phyloP scores from a whole-genome alignment of 1,140 invertebrate species.

The Lepidotrigona ventralis region DNA sequence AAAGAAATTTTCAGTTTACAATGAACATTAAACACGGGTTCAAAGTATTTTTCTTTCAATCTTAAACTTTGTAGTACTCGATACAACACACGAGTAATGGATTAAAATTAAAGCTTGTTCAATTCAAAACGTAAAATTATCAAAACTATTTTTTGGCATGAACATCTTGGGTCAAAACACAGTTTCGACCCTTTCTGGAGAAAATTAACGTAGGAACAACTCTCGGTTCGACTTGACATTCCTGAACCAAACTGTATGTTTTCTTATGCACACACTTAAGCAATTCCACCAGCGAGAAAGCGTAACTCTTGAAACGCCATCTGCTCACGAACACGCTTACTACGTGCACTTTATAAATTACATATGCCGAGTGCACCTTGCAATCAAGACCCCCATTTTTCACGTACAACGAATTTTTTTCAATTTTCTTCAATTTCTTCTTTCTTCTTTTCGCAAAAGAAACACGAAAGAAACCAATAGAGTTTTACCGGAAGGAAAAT shows the following conservation, averaged over 20 bases:
- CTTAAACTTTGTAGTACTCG: too few species aligned
- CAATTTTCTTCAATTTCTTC: neutral
- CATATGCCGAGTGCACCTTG: neutral
- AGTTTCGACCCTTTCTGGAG: conserved; percentile 70
- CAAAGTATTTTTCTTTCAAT: too few species aligned
- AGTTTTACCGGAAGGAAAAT: neutral
- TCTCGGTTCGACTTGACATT: conserved; percentile 40
- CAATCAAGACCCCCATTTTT: neutral
- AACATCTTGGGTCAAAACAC: conserved; percentile 51
- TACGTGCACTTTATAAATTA: neutral
- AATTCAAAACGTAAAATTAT: too few species aligned
- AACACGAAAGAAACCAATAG: too few species aligned
- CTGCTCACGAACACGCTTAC: conserved; percentile 19
- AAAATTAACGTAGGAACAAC: conserved; percentile 74
- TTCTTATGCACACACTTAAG: conserved; percentile 9
- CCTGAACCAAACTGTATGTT: neutral
- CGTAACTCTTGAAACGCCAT: conserved; percentile 15
- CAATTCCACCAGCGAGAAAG: conserved; percentile 30
- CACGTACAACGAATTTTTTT: neutral
- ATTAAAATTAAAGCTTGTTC: too few species aligned
- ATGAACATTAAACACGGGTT: too few species aligned
- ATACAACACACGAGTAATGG: too few species aligned
- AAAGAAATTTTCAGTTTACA: too few species aligned
- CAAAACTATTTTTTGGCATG: too few species aligned
- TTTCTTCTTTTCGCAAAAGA: neutral